Base-by-base conservation (phyloP, 2,113 vertebrate species). In the Perognathus longimembris region DNA sequence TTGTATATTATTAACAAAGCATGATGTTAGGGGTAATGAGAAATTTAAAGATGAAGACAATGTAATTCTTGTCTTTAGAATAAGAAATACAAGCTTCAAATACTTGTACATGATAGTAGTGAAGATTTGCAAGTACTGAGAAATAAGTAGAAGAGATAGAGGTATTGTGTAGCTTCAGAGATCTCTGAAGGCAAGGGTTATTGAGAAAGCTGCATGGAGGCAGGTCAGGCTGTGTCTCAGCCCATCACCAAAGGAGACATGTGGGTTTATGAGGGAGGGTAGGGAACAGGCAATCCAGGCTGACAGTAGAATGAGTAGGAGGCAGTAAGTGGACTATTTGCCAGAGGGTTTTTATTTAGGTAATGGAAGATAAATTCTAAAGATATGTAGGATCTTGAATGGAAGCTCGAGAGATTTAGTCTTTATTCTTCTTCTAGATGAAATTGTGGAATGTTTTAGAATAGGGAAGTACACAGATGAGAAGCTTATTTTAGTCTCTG, bases 21-120 rank as follows among this genome's bases (percentile, higher is more conserved):
- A n/a, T 91, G 26, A 87, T 57, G 22, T 30, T 75, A 36, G 32
- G 20, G 4, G 21, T n/a, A 36, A 36, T 32, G 32, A 6, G 24
- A 50, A 87, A 9, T 80, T 89, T 94, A 79, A 88, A 91, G 90
- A 63, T 77, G 57, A 91, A 85, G 75, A 77, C 45, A 38, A 61
- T 70, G 75, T 61, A 70, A 64, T 54, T 66, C 20, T 82, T 38
- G 24, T 6, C 36, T 92, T 83, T 26, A 91, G 80, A 80, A 66
- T 80, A 88, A 92, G 74, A 90, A 73, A 73, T 81, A 20, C 9
- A 45, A 76, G 75, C 71, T 80, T 92, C 59, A 77, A n/a, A 57
- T 87, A 38, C 38, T 79, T 85, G 17, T 22, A 89, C 26, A 42
- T 67, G 15, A 66, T 66, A 66, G n/a, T 12, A 9, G 83, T 86